Evolutionary conservation across 2,797 vertebrate genomes (phyloP).

Genomic region (Phaenicophaeus curvirostris): DNA sequence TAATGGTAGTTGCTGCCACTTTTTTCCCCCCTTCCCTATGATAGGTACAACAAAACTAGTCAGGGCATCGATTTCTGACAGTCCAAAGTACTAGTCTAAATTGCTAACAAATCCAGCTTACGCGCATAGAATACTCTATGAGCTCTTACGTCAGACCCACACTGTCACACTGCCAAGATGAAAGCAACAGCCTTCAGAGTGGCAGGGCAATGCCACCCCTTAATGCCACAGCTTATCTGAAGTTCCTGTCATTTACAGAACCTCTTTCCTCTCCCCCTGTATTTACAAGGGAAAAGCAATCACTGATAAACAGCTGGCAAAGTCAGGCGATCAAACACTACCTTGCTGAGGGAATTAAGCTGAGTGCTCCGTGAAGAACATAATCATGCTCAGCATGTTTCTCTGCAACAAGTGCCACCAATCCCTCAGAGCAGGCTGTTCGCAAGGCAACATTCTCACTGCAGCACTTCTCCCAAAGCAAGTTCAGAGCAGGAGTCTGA

Average conservation of each 20-base stretch:
- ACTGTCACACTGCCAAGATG: neutral
- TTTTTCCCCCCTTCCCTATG: neutral
- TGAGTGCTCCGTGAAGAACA: slow-evolving; percentile 87
- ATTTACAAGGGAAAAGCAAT: neutral
- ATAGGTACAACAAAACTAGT: neutral
- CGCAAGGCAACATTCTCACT: slow-evolving; percentile 82
- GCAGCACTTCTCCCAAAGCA: slow-evolving; percentile 93
- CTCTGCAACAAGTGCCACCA: slow-evolving; percentile 90
- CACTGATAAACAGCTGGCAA: neutral
- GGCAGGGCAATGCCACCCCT: neutral
- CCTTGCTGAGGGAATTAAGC: slow-evolving; percentile 92
- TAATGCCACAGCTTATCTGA: neutral
- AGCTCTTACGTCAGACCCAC: neutral
- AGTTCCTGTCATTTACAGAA: neutral
- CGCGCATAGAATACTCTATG: accelerated
- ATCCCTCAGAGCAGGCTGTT: slow-evolving; percentile 87
- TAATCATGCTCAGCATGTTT: slow-evolving; percentile 87
- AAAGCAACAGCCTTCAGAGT: neutral
- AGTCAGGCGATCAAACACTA: slow-evolving; percentile 56
- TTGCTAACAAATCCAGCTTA: neutral
- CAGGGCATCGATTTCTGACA: neutral
- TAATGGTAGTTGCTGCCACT: neutral
- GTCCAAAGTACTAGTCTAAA: neutral
- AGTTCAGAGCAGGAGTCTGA: slow-evolving; percentile 87
- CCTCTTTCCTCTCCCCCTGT: neutral